phyloP scores from a whole-genome alignment of 2,113 vertebrate genomes.

The Mesoclemmys tuberculata region DNA sequence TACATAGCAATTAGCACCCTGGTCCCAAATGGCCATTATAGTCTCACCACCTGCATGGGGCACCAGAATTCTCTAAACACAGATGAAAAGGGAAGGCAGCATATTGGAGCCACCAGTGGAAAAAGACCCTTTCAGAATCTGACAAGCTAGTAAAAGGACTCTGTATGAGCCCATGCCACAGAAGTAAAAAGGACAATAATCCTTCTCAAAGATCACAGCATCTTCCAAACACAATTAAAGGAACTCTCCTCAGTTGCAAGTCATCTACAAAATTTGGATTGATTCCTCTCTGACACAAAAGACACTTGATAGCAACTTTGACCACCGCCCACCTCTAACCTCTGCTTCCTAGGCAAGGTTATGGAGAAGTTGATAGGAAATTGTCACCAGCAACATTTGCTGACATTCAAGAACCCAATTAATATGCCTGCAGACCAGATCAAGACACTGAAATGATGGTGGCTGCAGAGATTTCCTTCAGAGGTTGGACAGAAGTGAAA shows the following conservation, averaged over 20 bases:
- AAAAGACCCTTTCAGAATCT: not conserved
- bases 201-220: fast-evolving
- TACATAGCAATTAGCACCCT: not conserved
- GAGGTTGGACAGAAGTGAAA: fast-evolving
- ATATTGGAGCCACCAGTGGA: not conserved
- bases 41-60: not conserved
- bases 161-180: not conserved
- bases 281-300: not conserved
- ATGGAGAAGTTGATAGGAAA: not conserved
- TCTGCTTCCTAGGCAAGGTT: not conserved
- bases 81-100: not conserved
- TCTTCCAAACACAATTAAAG: not conserved
- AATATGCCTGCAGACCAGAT: fast-evolving
- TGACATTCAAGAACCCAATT: not conserved
- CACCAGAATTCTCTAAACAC: not conserved
- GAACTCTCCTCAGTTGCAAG: not conserved
- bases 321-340: not conserved
- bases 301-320: not conserved
- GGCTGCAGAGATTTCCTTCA: not conserved
- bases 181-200: not conserved
- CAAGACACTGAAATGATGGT: not conserved
- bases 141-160: not conserved
- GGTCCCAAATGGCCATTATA: not conserved
- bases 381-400: not conserved
- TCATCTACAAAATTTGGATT: not conserved